phyloP scores from a whole-genome alignment of 2,797 vertebrate species.

The Peromyscus nudipes region DNA sequence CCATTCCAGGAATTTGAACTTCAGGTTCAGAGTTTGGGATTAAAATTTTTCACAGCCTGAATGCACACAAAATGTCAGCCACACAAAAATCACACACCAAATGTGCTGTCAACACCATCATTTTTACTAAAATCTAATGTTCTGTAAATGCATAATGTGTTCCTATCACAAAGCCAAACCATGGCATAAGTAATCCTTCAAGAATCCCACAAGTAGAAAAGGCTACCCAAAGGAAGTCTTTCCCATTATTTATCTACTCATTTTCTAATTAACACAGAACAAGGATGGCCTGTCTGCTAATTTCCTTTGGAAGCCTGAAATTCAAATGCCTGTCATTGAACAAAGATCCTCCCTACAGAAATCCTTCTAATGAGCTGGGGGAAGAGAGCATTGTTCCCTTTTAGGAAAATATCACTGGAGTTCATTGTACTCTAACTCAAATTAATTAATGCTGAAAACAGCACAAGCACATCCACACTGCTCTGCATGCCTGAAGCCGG shows the following conservation, averaged over 20 bases:
- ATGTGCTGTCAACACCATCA: not conserved
- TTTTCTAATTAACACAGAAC: slow-evolving; percentile 64
- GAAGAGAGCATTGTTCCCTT: not conserved
- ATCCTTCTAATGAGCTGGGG: slow-evolving; percentile 55
- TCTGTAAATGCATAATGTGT: not conserved
- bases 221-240: not conserved
- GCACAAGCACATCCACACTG: not conserved
- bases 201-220: slow-evolving; percentile 38
- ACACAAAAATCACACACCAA: not conserved
- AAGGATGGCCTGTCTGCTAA: slow-evolving; percentile 6
- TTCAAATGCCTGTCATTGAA: slow-evolving; percentile 50
- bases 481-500: not conserved
- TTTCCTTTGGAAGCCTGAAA: slow-evolving; percentile 23
- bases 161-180: slow-evolving; percentile 9
- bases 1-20: not conserved
- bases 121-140: not conserved
- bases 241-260: not conserved
- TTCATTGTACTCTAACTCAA: slow-evolving; percentile 43
- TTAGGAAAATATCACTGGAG: not conserved
- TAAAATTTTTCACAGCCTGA: not conserved
- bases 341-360: slow-evolving; percentile 46
- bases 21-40: not conserved
- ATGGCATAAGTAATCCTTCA: not conserved
- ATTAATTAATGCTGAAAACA: slow-evolving; percentile 63
- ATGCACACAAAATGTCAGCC: not conserved